Base-by-base conservation (phyloP, 2,888 invertebrate genomes). In the Carterocephalus palaemon region DNA sequence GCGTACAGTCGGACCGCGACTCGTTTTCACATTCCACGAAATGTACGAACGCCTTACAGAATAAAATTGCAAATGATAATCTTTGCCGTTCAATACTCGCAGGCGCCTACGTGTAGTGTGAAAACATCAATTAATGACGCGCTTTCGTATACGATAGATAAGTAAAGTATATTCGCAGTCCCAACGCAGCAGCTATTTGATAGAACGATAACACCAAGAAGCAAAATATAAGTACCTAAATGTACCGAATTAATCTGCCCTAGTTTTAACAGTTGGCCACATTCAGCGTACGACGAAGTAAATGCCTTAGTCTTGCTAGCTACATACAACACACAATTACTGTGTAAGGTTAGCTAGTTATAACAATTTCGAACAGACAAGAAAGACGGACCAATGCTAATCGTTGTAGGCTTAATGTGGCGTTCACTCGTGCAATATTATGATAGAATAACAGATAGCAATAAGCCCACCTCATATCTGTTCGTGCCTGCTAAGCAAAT, bases 91-190 rank as follows among this genome's bases (percentile, higher is more conserved):
- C 10, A 7, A 31, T 10, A 16, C 16, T n/a, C 15, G 31, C 39
- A 34, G 40, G 40, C 32, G 40, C 17, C 8, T 20, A 20, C 4
- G 17, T 42, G 34, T 33, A 24, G 37, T 41, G 41, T 47, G 46
- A 39, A 46, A 29, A 24, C 37, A 20, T 3, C 7, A 34, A 20
- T 48, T 45, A 20, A 34, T 20, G 19, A 48, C 32, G 52, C 53
- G 52, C 52, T 56, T 59, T 56, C 34, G 62, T 62, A 62, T 62
- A 62, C 62, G 62, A 62, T 57, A 56, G 51, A 49, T 52, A 53
- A 48, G 48, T 41, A 48, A 24, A 32, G 26, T 39, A 34, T 42
- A 26, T 42, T 13, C 32, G 33, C 46, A 47, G 15, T 32, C 41
- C 32, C 15, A 29, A 24, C 24, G 33, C 48, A 47, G 45, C 47